These are phyloP conservation scores for Anseranas semipalmata DNA, from an alignment of 2,113 vertebrate genomes.

Conservation along the genomic window DNA sequence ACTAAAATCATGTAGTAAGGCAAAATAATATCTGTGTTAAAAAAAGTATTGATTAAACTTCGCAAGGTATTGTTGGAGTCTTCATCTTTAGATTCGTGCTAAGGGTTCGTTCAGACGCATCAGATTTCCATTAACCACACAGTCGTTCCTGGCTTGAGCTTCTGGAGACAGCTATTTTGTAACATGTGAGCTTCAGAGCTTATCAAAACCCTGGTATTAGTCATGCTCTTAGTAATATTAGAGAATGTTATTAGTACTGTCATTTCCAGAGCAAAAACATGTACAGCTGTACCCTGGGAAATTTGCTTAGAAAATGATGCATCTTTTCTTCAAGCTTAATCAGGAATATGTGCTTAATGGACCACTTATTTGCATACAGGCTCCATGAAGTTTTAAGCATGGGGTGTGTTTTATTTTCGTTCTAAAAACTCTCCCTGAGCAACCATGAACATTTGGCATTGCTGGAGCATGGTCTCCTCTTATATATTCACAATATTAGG, in stretches of 20 bases:
- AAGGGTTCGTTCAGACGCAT: not conserved
- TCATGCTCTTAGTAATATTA: rapidly evolving
- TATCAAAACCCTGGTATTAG: not conserved
- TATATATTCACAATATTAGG: not conserved
- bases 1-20: not conserved
- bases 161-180: not conserved
- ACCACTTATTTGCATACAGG: not conserved
- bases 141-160: not conserved
- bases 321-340: not conserved
- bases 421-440: not conserved
- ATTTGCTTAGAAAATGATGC: not conserved
- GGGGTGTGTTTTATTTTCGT: not conserved
- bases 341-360: not conserved
- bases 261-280: not conserved
- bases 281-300: not conserved
- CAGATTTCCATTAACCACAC: not conserved
- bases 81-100: not conserved
- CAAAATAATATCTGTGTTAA: not conserved
- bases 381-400: not conserved
- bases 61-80: not conserved
- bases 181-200: rapidly evolving
- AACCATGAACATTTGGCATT: not conserved
- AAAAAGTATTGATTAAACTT: not conserved
- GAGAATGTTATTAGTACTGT: not conserved
- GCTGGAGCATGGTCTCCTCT: not conserved